Percentiles rank a stretch among this genome's conserved stretches.
phyloP scores from a whole-genome alignment of 2,888 invertebrate species.

The Drosophila fulvimacula region DNA sequence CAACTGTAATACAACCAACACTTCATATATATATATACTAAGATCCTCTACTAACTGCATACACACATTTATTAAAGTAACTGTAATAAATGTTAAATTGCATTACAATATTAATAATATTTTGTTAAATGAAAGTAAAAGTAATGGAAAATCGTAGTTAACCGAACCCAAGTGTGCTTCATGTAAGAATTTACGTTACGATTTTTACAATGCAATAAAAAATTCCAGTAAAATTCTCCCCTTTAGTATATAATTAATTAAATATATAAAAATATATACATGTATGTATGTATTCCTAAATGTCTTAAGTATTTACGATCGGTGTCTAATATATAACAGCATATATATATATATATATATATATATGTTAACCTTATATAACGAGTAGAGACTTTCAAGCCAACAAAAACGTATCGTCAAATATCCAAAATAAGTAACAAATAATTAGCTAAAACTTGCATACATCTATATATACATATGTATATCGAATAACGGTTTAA shows the following conservation, averaged over 20 bases:
- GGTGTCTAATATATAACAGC: slow-evolving; percentile 51
- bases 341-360: slow-evolving; percentile 30
- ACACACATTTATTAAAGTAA: slow-evolving; percentile 34
- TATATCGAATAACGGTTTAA: slow-evolving; percentile 30
- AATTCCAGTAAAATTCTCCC: slow-evolving; percentile 31
- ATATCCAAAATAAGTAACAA: slow-evolving; percentile 39
- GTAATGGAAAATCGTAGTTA: slow-evolving; percentile 45
- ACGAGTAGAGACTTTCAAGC: slow-evolving; percentile 69
- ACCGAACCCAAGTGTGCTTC: slow-evolving; percentile 83
- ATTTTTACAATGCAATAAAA: slow-evolving; percentile 62
- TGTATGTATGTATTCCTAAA: slow-evolving; percentile 45
- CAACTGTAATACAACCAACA: slow-evolving; percentile 71
- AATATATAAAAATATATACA: slow-evolving; percentile 26
- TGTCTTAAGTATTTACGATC: slow-evolving; percentile 42
- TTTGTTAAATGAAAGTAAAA: slow-evolving; percentile 56
- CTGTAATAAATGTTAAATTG: slow-evolving; percentile 64
- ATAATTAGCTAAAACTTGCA: slow-evolving; percentile 21
- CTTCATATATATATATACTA: slow-evolving; percentile 37
- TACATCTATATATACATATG: slow-evolving; percentile 21
- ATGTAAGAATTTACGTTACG: slow-evolving; percentile 75
- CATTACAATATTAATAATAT: slow-evolving; percentile 44
- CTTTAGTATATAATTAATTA: slow-evolving; percentile 44
- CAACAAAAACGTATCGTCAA: slow-evolving; percentile 56
- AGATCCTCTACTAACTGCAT: slow-evolving; percentile 22
- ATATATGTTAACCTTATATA: slow-evolving; percentile 27